Base-by-base conservation (phyloP, 2,113 vertebrate genomes). In the Octodon degus region DNA sequence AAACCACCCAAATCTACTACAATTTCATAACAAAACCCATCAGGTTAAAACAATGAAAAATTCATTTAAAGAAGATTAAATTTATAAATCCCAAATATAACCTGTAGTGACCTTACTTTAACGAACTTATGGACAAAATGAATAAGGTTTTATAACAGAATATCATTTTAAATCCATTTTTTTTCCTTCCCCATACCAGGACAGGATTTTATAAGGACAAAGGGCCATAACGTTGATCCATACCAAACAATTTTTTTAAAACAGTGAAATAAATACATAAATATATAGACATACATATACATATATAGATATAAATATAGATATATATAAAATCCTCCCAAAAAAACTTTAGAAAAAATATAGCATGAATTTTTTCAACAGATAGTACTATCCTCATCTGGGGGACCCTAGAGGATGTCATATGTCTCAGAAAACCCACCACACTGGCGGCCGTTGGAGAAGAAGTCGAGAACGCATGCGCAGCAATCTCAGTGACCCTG, bases 11-110 rank as follows among this genome's bases (percentile, higher is more conserved):
- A 89, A 91, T 47, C 77, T 40, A 70, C 40, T 37, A 85, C 32
- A 60, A 93, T 13, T 82, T 65, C 62, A 47, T 16, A 77, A 30
- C 14, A 58, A 94, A 91, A 88, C 68, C 12, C 24, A 50, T 17
- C 62, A 20, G 6, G 34, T 50, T 60, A 76, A 91, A 76, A 86
- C 72, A 70, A 50, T 24, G 32, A 84, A 91, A 89, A 93, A 37
- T 47, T 74, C 22, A 70, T 20, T 93, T 83, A 89, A 80, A 68
- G 43, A 90, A 68, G 25, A 80, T 50, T 86, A 91, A 91, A 96
- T 91, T 70, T 16, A 80, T 24, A 87, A 53, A 87, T 72, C 77
- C 53, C 30, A 86, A 93, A 85, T 67, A 65, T 10, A 84, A 90
- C 0, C 43, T 68, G 4, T 67, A 10, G 58, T 85, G n/a, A 91